A percentile compares a stretch with the other conserved stretches of the same genome.
phyloP scores from a whole-genome alignment of 2,113 vertebrate species.

The Gambusia affinis region DNA sequence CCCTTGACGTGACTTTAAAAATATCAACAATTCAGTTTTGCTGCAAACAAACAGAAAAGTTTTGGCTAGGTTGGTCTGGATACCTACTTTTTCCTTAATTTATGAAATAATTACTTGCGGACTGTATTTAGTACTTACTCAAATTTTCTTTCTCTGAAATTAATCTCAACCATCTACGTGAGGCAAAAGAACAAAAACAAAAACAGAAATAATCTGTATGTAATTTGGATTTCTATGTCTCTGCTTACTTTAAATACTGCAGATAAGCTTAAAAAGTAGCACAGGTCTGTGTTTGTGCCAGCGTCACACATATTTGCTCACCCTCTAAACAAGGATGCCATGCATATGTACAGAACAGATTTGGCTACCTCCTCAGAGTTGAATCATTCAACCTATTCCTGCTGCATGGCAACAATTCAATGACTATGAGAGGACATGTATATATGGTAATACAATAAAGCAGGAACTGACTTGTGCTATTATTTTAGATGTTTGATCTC shows the following conservation, averaged over 20 bases:
- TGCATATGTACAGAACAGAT: conserved; percentile 81
- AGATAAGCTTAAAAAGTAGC: conserved; percentile 48
- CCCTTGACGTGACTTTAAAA: too few species aligned
- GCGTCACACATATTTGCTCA: conserved; percentile 69
- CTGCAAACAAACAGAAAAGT: background rate
- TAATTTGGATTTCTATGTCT: background rate
- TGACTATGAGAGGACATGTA: conserved; percentile 9
- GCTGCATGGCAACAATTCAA: conserved; percentile 66
- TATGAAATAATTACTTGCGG: background rate
- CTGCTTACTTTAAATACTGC: conserved; percentile 27
- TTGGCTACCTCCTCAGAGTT: conserved; percentile 66
- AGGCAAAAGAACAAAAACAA: background rate
- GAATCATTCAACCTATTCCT: conserved; percentile 66
- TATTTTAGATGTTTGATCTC: background rate
- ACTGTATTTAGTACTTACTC: too few species aligned
- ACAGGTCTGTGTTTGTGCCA: conserved; percentile 67
- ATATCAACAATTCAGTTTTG: background rate
- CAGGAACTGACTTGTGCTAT: background rate
- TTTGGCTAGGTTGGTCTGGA: background rate
- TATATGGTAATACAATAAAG: conserved; percentile 4
- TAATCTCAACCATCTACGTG: background rate
- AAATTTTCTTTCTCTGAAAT: background rate
- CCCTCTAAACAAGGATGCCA: conserved; percentile 71
- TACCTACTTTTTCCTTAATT: background rate
- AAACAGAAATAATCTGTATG: background rate